These are phyloP conservation scores for Odontesthes bonariensis DNA, from an alignment of 2,113 vertebrate genomes.

Conservation along the genomic window DNA sequence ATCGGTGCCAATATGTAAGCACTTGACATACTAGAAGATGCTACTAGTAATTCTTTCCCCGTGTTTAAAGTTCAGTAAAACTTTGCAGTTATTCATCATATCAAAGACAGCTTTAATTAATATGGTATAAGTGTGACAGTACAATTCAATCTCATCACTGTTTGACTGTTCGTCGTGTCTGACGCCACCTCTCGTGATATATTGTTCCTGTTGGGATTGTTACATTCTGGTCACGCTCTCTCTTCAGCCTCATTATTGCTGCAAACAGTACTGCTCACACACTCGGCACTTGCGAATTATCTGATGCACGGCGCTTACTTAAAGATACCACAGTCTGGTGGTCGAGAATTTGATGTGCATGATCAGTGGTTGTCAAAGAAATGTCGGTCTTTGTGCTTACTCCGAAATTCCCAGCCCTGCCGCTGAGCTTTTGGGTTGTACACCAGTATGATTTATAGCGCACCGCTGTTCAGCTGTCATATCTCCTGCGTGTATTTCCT, in stretches of 20 bases:
- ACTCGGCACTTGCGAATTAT: conserved; percentile 12
- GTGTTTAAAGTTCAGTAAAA: neutral
- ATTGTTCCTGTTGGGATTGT: conserved; percentile 25
- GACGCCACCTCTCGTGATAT: conserved; percentile 23
- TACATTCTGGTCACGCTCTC: conserved; percentile 4
- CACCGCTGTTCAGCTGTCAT: conserved; percentile 62
- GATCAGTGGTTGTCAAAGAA: conserved; percentile 42
- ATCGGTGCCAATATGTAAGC: neutral
- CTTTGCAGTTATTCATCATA: neutral
- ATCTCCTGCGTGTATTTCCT: conserved; percentile 66
- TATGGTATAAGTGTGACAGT: conserved; percentile 3
- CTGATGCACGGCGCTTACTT: conserved; percentile 9
- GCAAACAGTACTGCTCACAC: conserved; percentile 19
- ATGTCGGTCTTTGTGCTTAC: conserved; percentile 19
- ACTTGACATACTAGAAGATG: neutral
- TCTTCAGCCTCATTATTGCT: conserved; percentile 38
- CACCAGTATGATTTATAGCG: conserved; percentile 55
- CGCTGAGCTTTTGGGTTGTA: conserved; percentile 36
- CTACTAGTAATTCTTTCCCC: neutral
- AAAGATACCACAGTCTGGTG: conserved; percentile 1
- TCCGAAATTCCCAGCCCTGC: conserved; percentile 44
- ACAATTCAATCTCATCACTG: conserved; percentile 8
- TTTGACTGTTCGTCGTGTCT: conserved; percentile 15
- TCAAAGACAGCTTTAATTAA: neutral
- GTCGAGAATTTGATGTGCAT: conserved; percentile 11